Evolutionary conservation across 2,797 vertebrate genomes (phyloP).

Genomic region (Falco peregrinus): DNA sequence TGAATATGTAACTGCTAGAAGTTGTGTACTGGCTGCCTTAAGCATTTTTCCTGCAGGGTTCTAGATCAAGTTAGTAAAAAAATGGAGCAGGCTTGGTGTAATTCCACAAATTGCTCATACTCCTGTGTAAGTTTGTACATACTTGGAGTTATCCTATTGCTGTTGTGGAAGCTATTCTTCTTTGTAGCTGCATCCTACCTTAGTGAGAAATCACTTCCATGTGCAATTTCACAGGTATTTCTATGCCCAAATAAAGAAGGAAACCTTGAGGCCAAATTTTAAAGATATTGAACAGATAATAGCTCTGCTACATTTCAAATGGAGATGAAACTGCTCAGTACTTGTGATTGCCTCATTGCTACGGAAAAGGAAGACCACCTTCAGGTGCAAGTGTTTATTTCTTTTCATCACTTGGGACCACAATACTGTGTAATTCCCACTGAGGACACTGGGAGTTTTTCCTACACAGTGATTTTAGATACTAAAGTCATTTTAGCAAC

Average conservation of each 20-base stretch:
- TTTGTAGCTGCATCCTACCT: not conserved
- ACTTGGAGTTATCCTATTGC: fast-evolving
- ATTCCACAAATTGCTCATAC: not conserved
- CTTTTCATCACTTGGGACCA: not conserved
- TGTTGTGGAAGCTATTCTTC: not conserved
- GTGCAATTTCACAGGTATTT: not conserved
- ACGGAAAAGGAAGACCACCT: not conserved
- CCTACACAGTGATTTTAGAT: not conserved
- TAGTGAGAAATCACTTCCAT: not conserved
- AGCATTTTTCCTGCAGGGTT: not conserved
- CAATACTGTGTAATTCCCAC: not conserved
- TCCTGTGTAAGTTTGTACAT: not conserved
- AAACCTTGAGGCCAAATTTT: not conserved
- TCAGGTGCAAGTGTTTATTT: not conserved
- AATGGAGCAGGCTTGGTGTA: not conserved
- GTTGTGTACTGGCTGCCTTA: not conserved
- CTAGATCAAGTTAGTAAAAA: not conserved
- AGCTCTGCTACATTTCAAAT: not conserved
- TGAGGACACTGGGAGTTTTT: not conserved
- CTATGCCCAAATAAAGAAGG: not conserved
- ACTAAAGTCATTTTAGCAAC: not conserved
- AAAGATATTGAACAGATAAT: not conserved
- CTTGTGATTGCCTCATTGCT: not conserved
- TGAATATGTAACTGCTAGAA: not conserved
- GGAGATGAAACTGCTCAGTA: not conserved